Percentiles rank a stretch among this genome's conserved stretches.
phyloP scores from a whole-genome alignment of 2,888 invertebrate genomes.

The Drosophila anomelani region DNA sequence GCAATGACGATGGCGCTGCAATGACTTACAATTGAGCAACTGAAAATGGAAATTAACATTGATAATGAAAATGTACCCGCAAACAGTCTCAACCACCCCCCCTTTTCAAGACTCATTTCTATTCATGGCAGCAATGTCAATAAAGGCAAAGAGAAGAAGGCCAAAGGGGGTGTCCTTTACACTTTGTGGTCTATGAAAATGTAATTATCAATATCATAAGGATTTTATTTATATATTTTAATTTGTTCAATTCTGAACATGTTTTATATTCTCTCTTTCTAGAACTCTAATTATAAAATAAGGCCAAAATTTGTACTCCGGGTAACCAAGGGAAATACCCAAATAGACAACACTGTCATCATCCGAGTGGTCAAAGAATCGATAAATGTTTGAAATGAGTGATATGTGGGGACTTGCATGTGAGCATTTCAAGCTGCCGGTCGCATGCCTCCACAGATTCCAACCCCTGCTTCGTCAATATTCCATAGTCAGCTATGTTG shows the following conservation, averaged over 20 bases:
- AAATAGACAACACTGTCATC: background rate
- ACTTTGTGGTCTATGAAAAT: too few species aligned
- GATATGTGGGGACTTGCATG: background rate
- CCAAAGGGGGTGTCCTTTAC: background rate
- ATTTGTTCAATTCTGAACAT: background rate
- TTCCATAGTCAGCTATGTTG: background rate
- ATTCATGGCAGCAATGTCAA: background rate
- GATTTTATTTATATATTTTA: background rate
- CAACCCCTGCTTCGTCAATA: background rate
- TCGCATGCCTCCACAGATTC: background rate
- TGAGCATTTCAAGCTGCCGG: too few species aligned
- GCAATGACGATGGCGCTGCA: constrained; percentile 1
- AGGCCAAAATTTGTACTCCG: background rate
- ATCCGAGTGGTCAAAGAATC: constrained; percentile 14
- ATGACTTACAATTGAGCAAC: constrained; percentile 53
- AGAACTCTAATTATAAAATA: background rate
- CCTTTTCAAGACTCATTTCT: background rate
- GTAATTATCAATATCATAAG: background rate
- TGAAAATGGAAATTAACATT: constrained; percentile 66
- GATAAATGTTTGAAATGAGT: constrained; percentile 18
- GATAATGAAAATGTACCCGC: constrained; percentile 32
- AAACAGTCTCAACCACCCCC: background rate
- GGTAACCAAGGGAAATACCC: background rate
- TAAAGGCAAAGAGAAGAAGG: background rate
- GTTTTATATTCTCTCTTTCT: background rate